These are phyloP conservation scores for Andrena flavipes DNA, from an alignment of 2,888 invertebrate genomes.

Conservation along the genomic window DNA sequence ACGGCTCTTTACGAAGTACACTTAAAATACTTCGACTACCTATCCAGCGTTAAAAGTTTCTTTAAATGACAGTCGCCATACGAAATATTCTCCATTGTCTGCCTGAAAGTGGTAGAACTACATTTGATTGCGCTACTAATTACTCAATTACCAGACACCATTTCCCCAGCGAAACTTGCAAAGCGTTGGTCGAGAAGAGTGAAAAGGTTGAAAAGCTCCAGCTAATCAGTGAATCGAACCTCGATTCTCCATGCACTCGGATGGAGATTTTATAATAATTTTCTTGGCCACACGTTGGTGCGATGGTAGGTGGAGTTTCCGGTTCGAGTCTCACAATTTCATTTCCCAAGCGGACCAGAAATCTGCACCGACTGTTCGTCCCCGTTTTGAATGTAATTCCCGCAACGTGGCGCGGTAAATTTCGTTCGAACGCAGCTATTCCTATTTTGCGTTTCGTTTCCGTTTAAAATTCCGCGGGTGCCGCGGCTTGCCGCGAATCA, in stretches of 20 bases:
- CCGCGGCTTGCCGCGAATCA: not conserved
- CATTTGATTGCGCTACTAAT: not conserved
- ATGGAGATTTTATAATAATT: conserved; percentile 24
- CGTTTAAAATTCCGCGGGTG: conserved; percentile 38
- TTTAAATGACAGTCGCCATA: too few relatives aligned
- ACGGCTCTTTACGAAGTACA: too few relatives aligned
- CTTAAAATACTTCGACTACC: too few relatives aligned
- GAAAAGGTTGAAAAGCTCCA: not conserved
- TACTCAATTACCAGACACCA: not conserved
- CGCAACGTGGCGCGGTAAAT: conserved; percentile 25
- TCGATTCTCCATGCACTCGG: conserved; percentile 21
- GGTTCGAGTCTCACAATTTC: conserved; percentile 14
- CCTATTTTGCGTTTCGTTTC: conserved; percentile 1
- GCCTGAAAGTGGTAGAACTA: too few relatives aligned
- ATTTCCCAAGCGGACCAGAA: conserved; percentile 19
- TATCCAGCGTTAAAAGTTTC: too few relatives aligned
- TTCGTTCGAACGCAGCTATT: conserved; percentile 9
- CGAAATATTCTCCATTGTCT: too few relatives aligned
- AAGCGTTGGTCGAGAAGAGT: not conserved
- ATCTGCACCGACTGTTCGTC: not conserved
- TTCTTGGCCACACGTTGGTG: conserved; percentile 18
- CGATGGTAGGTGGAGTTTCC: conserved; percentile 4
- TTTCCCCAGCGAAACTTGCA: conserved; percentile 4
- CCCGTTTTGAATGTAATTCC: conserved; percentile 19
- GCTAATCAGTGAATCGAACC: conserved; percentile 1